Evolutionary conservation across 2,113 vertebrate species (phyloP), one percentile per base, ranked within the genome.

Genomic region (Halcyon malimbica): DNA sequence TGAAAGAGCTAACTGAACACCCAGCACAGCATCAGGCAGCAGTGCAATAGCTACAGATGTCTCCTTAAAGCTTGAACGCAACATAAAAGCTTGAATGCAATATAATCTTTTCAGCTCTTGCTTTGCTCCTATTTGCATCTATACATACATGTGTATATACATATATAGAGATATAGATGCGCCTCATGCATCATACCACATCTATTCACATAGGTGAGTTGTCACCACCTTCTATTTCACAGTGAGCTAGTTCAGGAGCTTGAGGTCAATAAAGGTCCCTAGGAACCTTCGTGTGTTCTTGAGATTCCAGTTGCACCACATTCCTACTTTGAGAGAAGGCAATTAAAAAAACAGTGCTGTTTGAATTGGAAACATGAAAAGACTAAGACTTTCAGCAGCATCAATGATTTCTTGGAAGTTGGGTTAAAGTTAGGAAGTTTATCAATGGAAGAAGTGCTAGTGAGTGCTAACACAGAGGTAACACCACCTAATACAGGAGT

Each of bases 321-420:
- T 64, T 53, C 16, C 35, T 73, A 33, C 35, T 44, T 76, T 2
- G 4, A 46, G 39, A 80, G 24, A 84, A 79, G 5, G 14, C 26
- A 85, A 39, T 60, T 70, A 48, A 68, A 6, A 74, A 56, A 92
- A 42, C 3, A 63, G 41, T 24, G 24, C 42, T 71, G 20, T 79
- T 75, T 76, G 67, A 83, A 82, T 76, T 48, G 73, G 26, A 92
- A 90, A 64, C 54, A 73, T 17, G 29, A 69, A 83, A 94, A 92
- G 70, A 62, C 4, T 1, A 78, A 62, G 44, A 4, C 5, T 80
- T 83, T 76, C 19, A 83, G 50, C 25, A 44, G 17, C 2, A 62
- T 9, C 18, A 57, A 68, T 48, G 56, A 70, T 26, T 71, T 0
- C 2, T 39, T 71, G 89, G 69, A 86, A 77, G 16, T 1, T 87